These are phyloP conservation scores for Cuniculus paca DNA, from an alignment of 2,797 vertebrate species.

Conservation along the genomic window DNA sequence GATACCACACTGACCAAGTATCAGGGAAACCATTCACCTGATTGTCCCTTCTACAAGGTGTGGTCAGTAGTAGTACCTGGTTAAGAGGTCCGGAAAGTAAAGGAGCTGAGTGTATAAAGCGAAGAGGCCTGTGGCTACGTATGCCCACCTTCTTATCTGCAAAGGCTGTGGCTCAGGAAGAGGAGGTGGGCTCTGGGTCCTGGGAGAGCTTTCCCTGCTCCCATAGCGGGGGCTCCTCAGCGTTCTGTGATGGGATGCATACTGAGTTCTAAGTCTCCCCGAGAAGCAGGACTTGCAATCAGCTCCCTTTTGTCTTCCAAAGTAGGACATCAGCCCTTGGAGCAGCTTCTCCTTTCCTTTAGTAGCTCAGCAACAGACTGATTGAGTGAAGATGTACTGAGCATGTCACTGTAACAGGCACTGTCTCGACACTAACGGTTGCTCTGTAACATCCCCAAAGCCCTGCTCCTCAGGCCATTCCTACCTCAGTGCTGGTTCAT, in stretches of 20 bases:
- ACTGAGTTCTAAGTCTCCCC: background rate
- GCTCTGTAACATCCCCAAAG: background rate
- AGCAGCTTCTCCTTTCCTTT: background rate
- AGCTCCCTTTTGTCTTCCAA: background rate
- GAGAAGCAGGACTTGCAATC: background rate
- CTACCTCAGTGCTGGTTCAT: background rate
- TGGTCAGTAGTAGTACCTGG: background rate
- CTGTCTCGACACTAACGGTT: background rate
- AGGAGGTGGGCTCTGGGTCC: no score
- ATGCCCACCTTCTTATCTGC: background rate
- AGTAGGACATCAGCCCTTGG: background rate
- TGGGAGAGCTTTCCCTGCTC: background rate
- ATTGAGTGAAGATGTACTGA: background rate
- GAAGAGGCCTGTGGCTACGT: background rate
- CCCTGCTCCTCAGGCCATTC: background rate
- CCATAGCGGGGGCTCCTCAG: background rate
- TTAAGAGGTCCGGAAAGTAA: background rate
- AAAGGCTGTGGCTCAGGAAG: background rate
- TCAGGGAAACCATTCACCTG: background rate
- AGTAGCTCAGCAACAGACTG: background rate
- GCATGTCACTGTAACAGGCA: background rate
- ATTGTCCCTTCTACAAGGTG: background rate
- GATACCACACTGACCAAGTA: background rate
- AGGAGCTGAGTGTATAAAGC: background rate
- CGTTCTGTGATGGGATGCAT: background rate